Evolutionary conservation across 1,140 invertebrate genomes (phyloP).

Genomic region (Sitophilus oryzae): DNA sequence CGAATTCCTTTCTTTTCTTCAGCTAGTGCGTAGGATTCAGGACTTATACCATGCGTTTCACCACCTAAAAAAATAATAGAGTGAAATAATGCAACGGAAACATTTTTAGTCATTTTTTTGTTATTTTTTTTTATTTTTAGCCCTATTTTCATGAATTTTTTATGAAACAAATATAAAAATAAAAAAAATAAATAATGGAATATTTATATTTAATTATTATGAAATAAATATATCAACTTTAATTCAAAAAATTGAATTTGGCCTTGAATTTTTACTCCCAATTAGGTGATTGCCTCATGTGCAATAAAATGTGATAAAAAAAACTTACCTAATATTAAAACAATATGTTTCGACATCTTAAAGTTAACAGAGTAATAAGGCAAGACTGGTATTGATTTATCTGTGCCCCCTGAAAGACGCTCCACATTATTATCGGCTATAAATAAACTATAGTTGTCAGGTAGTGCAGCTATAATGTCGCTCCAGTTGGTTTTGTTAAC

Average conservation of each 20-base stretch:
- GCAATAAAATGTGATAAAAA: no score
- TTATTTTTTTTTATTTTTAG: no score
- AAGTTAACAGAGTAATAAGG: conserved; percentile 62
- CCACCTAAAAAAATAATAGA: conserved; percentile 48
- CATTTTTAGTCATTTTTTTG: no score
- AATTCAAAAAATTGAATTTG: no score
- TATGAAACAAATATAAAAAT: no score
- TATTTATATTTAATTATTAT: no score
- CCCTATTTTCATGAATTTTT: no score
- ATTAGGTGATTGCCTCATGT: no score
- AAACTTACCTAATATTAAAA: conserved; percentile 59
- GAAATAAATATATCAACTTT: no score
- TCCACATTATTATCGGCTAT: conserved; percentile 63
- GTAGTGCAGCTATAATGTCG: conserved; percentile 52
- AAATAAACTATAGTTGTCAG: conserved; percentile 53
- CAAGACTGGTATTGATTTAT: conserved; percentile 54
- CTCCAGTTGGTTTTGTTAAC: conserved; percentile 58
- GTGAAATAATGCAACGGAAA: background rate
- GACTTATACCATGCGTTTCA: conserved; percentile 80
- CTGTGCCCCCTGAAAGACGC: background rate
- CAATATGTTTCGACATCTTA: conserved; percentile 47
- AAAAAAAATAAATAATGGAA: no score
- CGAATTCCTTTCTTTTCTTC: conserved; percentile 53
- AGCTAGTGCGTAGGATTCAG: conserved; percentile 55
- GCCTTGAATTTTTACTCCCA: no score